Conservation (phyloP, 1,140 invertebrate genomes). For the Bombus turneri region DNA sequence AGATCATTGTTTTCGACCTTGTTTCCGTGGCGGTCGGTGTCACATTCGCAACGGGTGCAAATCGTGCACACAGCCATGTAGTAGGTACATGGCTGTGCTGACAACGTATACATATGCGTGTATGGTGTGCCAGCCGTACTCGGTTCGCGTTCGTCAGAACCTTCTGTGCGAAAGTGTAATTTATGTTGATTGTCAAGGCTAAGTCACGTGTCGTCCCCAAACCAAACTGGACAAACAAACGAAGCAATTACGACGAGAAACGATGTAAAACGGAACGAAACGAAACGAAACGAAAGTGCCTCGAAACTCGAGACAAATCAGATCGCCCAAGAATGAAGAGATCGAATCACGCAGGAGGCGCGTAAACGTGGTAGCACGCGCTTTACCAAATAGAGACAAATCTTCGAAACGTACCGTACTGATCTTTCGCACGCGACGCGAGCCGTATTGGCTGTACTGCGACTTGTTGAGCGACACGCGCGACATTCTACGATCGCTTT, state of each 20-base stretch:
- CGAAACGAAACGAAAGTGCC: not conserved
- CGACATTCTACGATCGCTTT: conserved; percentile 78
- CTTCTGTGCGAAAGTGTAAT: conserved; percentile 38
- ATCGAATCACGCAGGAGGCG: not conserved
- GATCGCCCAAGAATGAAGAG: conserved; percentile 8
- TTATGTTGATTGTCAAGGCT: conserved; percentile 59
- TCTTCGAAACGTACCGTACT: conserved; percentile 78
- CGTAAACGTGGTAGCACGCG: not conserved
- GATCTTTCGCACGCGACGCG: conserved; percentile 81
- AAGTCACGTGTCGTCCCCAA: conserved; percentile 51
- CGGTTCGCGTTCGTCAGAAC: conserved; percentile 6
- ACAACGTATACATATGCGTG: not conserved
- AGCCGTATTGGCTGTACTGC: conserved; percentile 80
- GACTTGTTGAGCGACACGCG: conserved; percentile 82
- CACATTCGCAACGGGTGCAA: conserved; percentile 25
- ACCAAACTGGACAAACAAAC: conserved; percentile 3
- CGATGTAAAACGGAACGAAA: conserved; percentile 2
- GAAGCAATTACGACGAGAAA: not conserved
- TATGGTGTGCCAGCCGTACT: not conserved
- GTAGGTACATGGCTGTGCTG: not conserved
- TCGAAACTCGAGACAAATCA: not conserved
- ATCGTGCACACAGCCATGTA: not conserved
- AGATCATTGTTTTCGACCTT: conserved; percentile 58
- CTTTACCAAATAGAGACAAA: conserved; percentile 6
- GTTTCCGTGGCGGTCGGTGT: conserved; percentile 36